Evolutionary conservation across 2,797 vertebrate genomes (phyloP), one percentile per base, ranked within the genome.

Genomic region (Diplodus sargus): DNA sequence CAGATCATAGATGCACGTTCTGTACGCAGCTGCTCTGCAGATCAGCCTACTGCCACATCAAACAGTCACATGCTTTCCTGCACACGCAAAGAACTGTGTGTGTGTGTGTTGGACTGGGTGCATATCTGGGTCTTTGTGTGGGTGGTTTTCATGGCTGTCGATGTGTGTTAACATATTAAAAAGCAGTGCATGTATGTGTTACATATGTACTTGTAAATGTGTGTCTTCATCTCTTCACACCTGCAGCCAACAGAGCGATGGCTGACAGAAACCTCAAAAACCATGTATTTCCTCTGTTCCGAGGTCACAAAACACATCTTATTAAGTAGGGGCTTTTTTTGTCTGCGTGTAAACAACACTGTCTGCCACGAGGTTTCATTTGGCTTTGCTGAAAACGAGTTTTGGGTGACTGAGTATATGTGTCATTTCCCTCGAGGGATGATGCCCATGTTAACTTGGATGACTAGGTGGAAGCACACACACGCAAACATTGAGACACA

Each of bases 11-110:
- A 60, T 7, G 18, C 18, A 14, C 6, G 15, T 14, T 79, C 59
- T 64, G 62, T 58, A 13, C 30, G 43, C 8, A 2, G 67, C 81
- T 57, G 39, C 67, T 56, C 73, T 77, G 71, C 76, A 76, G 82
- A 80, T 83, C 79, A 84, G 63, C 70, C 14, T 51, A 49, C 51
- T 60, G 74, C 59, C 69, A 53, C 79, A 89, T 77, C 28, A 71
- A 49, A 70, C 47, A 2, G 18, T 74, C 76, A 77, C 74, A 80
- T 79, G 63, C 30, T 76, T 77, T 79, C 51, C 52, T 78, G 70
- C 20, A 22, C 23, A 3, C 18, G 15, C 45, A 84, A 49, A 72
- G 11, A 78, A 53, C 39, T 62, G 20, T 66, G 45, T 65, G 60
- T 61, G 60, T 61, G 58, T 45, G 47, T 61, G 69, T 57, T 71